phyloP scores from a whole-genome alignment of 2,888 invertebrate species.

The Odontocolon sp. region DNA sequence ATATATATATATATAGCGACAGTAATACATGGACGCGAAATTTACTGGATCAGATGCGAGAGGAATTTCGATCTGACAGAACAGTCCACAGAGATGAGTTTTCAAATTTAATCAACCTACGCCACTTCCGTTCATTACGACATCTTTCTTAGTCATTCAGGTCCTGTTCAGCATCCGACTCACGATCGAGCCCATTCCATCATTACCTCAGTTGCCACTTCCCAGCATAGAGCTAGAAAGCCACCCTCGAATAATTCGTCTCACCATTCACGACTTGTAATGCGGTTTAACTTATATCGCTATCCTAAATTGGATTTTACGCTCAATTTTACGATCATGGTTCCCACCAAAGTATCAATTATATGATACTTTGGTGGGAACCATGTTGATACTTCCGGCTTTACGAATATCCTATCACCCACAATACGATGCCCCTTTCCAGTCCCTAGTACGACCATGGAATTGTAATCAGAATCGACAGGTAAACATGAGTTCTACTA shows the following conservation, averaged over 20 bases:
- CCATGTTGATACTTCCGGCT: conserved; percentile 46
- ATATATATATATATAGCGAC: conserved; percentile 64
- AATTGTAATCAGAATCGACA: conserved; percentile 52
- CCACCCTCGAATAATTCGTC: conserved; percentile 20
- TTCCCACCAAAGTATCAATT: no score
- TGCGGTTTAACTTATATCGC: conserved; percentile 62
- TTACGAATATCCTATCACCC: conserved; percentile 43
- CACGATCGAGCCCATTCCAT: conserved; percentile 62
- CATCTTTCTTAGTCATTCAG: conserved; percentile 59
- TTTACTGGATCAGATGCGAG: conserved; percentile 50
- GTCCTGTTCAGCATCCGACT: conserved; percentile 62
- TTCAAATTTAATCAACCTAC: conserved; percentile 62
- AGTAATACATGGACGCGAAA: conserved; percentile 56
- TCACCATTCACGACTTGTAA: conserved; percentile 43
- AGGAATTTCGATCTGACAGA: conserved; percentile 49
- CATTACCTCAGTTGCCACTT: conserved; percentile 51
- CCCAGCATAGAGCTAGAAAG: conserved; percentile 1
- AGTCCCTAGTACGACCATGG: conserved; percentile 46
- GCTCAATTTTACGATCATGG: no score
- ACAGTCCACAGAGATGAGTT: conserved; percentile 19
- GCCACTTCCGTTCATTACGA: conserved; percentile 55
- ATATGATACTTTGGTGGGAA: conserved; percentile 56
- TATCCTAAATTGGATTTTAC: conserved; percentile 66
- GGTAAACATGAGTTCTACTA: conserved; percentile 32
- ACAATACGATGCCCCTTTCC: conserved; percentile 42